A percentile compares a stretch with the other conserved stretches of the same genome.
Conservation (phyloP, 2,888 invertebrate genomes). For the Athalia cordata region DNA sequence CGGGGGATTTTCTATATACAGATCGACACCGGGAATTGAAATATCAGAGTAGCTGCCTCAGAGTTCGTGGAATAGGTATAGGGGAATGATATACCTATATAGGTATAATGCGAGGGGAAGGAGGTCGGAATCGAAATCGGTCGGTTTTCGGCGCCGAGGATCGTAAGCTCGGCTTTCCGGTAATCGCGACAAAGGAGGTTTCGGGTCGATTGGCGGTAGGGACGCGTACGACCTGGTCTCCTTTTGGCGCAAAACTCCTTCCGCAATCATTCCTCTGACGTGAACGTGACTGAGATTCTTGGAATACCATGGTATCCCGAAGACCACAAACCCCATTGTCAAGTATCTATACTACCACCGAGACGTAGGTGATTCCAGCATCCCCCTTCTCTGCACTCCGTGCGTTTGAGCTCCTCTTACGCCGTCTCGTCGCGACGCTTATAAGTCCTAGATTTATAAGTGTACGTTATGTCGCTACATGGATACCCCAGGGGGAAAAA, state of each 20-base stretch:
- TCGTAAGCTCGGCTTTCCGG: no score
- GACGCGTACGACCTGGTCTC: not conserved
- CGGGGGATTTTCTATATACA: not conserved
- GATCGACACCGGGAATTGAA: not conserved
- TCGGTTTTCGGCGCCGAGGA: no score
- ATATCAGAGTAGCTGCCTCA: not conserved
- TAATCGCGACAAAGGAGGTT: not conserved
- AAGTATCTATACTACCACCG: not conserved
- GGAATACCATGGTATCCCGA: slow-evolving; percentile 16
- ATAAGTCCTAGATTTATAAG: slow-evolving; percentile 10
- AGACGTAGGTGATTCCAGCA: slow-evolving; percentile 4
- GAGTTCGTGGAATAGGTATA: no score
- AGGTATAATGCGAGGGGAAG: not conserved
- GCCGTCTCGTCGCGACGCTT: not conserved
- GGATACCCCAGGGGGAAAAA: slow-evolving; percentile 19
- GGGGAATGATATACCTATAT: no score
- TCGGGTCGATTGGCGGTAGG: slow-evolving; percentile 2
- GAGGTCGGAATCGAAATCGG: not conserved
- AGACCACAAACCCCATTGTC: slow-evolving; percentile 11
- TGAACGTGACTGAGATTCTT: slow-evolving; percentile 32
- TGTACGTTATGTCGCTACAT: no score
- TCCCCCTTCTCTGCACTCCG: not conserved
- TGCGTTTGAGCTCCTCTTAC: no score
- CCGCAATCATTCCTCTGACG: slow-evolving; percentile 12
- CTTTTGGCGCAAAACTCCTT: not conserved